These are phyloP conservation scores for Acleris cristana DNA, from an alignment of 2,888 invertebrate genomes.

Conservation along the genomic window DNA sequence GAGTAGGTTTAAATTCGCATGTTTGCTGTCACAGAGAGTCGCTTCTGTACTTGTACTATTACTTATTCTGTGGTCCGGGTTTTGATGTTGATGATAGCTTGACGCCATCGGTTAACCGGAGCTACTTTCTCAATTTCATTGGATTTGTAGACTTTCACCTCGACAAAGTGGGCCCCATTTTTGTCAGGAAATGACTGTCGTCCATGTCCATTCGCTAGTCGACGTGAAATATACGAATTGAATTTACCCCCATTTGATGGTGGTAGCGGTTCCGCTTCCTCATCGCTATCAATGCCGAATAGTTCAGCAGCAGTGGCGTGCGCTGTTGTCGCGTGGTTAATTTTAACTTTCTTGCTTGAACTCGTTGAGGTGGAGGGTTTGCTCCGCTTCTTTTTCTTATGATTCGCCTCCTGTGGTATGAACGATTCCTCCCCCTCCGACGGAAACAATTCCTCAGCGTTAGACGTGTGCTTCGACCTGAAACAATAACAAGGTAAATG, in stretches of 20 bases:
- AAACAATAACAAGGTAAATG: too few relatives aligned
- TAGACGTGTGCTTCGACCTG: not conserved
- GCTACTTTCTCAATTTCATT: constrained; percentile 29
- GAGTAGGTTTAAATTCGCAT: not conserved
- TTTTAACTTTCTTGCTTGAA: too few relatives aligned
- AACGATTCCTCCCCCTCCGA: too few relatives aligned
- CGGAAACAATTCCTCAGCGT: too few relatives aligned
- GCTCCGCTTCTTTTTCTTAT: too few relatives aligned
- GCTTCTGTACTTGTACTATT: too few relatives aligned
- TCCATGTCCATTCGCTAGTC: constrained; percentile 28
- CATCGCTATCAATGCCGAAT: constrained; percentile 11
- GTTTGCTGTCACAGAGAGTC: too few relatives aligned
- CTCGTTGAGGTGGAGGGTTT: too few relatives aligned
- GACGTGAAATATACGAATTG: constrained; percentile 11
- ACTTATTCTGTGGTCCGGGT: constrained; percentile 24
- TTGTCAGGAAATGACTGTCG: constrained; percentile 12
- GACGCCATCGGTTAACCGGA: constrained; percentile 31
- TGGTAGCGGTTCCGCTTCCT: not conserved
- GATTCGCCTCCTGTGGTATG: too few relatives aligned
- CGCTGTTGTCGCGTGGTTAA: too few relatives aligned
- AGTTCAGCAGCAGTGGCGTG: too few relatives aligned
- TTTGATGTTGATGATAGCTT: constrained; percentile 31
- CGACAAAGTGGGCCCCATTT: too few relatives aligned
- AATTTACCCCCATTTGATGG: constrained; percentile 8
- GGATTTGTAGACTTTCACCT: constrained; percentile 36